A percentile compares a stretch with the other conserved stretches of the same genome.
phyloP scores from a whole-genome alignment of 2,888 invertebrate species.

The Baronia brevicornis region DNA sequence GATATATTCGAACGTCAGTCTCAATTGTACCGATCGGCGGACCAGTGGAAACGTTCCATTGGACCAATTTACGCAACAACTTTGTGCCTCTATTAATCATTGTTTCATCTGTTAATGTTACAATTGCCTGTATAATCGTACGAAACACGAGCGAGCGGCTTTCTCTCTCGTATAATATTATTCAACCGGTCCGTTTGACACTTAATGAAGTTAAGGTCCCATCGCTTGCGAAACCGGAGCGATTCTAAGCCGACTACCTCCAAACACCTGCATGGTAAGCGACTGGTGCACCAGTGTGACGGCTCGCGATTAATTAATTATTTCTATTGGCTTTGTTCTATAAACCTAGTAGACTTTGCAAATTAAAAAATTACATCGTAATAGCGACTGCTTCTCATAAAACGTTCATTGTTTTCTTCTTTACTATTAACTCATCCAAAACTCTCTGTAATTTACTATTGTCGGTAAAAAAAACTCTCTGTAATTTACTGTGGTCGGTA shows the following conservation, averaged over 20 bases:
- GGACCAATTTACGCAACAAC: constrained; percentile 5
- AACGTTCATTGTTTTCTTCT: no score
- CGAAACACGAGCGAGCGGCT: constrained; percentile 20
- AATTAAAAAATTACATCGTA: no score
- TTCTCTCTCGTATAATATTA: constrained; percentile 22
- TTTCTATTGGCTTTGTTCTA: no score
- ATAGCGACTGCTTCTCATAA: no score
- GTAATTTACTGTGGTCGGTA: no score
- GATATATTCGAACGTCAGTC: not conserved
- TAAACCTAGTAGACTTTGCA: no score
- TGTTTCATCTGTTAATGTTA: constrained; percentile 13
- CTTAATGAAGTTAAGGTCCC: constrained; percentile 25
- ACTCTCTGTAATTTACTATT: no score
- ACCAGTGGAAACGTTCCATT: constrained; percentile 6
- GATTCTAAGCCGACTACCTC: constrained; percentile 17
- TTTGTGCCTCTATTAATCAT: constrained; percentile 5
- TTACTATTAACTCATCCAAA: no score
- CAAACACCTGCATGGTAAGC: constrained; percentile 21
- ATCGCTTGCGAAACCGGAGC: constrained; percentile 25
- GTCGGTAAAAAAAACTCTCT: no score
- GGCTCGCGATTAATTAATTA: constrained; percentile 12
- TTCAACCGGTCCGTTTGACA: constrained; percentile 24
- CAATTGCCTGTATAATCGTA: constrained; percentile 18
- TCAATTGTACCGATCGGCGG: no score
- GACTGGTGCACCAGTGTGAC: constrained; percentile 18